Evolutionary conservation across 2,888 invertebrate species (phyloP).

Genomic region (Melangyna quadrimaculata): DNA sequence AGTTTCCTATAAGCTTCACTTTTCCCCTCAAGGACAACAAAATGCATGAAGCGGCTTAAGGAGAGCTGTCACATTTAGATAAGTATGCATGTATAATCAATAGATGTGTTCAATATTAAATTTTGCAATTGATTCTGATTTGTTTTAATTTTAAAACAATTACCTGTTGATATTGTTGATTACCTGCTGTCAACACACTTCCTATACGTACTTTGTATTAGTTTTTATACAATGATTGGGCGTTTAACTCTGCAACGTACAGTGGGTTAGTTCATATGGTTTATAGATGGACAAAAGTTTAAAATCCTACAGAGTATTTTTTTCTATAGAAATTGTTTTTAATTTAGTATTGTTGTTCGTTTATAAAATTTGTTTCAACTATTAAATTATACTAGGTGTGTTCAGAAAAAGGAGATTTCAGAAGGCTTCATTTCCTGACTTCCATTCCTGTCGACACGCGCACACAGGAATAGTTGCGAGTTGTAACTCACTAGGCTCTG

Average conservation of each 20-base stretch:
- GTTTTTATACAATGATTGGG: background rate
- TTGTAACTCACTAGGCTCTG: too few species aligned
- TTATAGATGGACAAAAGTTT: background rate
- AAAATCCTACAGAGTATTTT: too few species aligned
- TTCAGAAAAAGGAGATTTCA: too few species aligned
- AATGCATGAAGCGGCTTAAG: slow-evolving; percentile 29
- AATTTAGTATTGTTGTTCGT: too few species aligned
- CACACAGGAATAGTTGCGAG: too few species aligned
- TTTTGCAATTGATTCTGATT: slow-evolving; percentile 36
- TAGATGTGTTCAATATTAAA: background rate
- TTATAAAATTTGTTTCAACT: too few species aligned
- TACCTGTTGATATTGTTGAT: slow-evolving; percentile 31
- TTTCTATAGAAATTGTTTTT: too few species aligned
- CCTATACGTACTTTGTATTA: slow-evolving; percentile 33
- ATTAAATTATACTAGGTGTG: too few species aligned
- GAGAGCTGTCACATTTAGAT: slow-evolving; percentile 16
- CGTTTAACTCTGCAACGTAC: background rate
- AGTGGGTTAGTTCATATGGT: background rate
- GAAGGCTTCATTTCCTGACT: too few species aligned
- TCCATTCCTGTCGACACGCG: too few species aligned
- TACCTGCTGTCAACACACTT: slow-evolving; percentile 30
- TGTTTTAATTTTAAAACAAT: slow-evolving; percentile 38
- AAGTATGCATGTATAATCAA: background rate
- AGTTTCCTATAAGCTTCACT: slow-evolving; percentile 5
- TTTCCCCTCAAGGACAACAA: slow-evolving; percentile 5